A percentile compares a stretch with the other conserved stretches of the same genome.
Evolutionary conservation across 2,113 vertebrate genomes (phyloP).

Genomic region (Apteryx mantelli): DNA sequence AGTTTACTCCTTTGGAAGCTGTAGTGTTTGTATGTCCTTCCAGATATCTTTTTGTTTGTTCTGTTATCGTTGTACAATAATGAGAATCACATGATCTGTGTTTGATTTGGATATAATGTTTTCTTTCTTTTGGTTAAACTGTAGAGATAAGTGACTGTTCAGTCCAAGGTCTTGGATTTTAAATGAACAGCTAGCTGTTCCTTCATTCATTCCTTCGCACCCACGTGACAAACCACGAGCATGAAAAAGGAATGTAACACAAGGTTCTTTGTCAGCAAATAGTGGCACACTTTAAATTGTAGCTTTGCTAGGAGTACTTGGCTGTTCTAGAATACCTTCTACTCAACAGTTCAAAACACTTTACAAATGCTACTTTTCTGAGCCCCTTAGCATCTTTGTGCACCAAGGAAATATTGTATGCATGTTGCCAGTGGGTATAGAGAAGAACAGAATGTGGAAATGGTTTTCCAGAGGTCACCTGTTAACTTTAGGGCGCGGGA

Average conservation of each 20-base stretch:
- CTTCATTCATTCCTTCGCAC: not conserved
- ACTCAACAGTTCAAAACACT: not conserved
- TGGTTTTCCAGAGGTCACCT: not conserved
- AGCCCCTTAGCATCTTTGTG: not conserved
- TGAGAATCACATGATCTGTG: not conserved
- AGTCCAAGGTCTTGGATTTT: slow-evolving; percentile 44
- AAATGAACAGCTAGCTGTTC: not conserved
- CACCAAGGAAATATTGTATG: not conserved
- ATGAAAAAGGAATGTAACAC: not conserved
- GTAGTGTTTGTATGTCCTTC: not conserved
- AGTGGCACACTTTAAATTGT: not conserved
- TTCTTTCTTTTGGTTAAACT: slow-evolving; percentile 37
- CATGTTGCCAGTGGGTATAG: not conserved
- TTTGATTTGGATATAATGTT: not conserved
- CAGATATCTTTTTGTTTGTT: not conserved
- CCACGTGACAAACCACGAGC: not conserved
- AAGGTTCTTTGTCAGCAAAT: not conserved
- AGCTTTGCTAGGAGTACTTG: not conserved
- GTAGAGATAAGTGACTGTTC: slow-evolving; percentile 4
- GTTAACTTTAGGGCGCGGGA: not conserved
- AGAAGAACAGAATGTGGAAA: not conserved
- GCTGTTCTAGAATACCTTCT: not conserved
- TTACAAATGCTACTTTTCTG: not conserved
- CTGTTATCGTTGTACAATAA: not conserved
- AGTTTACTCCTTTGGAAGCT: not conserved